Conservation (phyloP, 2,888 invertebrate genomes). For the Globia sparganii region DNA sequence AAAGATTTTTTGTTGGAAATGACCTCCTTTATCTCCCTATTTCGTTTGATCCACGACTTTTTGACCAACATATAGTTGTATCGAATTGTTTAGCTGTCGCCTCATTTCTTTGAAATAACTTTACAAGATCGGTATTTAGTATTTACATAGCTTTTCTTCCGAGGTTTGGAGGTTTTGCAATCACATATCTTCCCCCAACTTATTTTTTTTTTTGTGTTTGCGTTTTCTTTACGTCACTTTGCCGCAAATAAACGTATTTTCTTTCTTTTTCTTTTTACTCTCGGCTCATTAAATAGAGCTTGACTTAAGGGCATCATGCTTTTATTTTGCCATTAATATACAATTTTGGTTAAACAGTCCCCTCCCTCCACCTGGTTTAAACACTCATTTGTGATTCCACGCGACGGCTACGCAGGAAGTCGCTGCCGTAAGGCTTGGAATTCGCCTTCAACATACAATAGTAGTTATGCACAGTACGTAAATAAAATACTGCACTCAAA, state of each 20-base stretch:
- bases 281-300: not conserved
- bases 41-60: no score
- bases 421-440: slow-evolving; percentile 73
- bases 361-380: slow-evolving; percentile 32
- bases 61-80: no score
- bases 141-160: not conserved
- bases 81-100: not conserved
- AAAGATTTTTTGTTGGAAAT: no score
- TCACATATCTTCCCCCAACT: no score
- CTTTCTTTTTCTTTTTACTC: not conserved
- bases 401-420: slow-evolving; percentile 79
- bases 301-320: no score
- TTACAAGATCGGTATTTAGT: not conserved
- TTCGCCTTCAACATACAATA: slow-evolving; percentile 66
- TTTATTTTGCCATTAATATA: slow-evolving; percentile 11
- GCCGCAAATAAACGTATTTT: not conserved
- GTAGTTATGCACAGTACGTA: slow-evolving; percentile 12
- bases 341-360: slow-evolving; percentile 11
- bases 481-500: slow-evolving; percentile 27
- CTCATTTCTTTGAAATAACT: not conserved
- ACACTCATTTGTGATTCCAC: slow-evolving; percentile 79
- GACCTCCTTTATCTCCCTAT: no score
- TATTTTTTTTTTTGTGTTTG: not conserved
- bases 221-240: not conserved
- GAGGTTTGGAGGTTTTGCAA: not conserved